Base-by-base conservation (phyloP, 1,140 invertebrate genomes). In the Drosophila auraria region DNA sequence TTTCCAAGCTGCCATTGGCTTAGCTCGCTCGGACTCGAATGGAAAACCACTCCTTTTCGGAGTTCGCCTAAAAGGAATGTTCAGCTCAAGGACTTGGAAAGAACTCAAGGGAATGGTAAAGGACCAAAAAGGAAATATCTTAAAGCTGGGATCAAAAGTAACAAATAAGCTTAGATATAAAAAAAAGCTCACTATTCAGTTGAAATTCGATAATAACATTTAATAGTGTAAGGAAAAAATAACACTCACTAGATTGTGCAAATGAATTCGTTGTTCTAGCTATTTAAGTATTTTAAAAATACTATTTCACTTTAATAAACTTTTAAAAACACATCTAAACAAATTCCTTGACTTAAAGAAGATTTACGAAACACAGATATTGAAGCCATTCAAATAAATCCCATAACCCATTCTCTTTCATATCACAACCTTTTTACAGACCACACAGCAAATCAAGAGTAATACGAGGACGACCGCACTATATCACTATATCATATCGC, bases 401-500 rank as follows among this genome's bases (percentile, higher is more conserved):
- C 2, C 11, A 15, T 56, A 9, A 1, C 33, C 42, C 12, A 36
- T 23, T 17, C 15, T 12, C 17, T 56, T 38, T 14, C 25, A 42
- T 30, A 38, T 66, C 27, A 27, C 17, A 68, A 12, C 38, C 54
- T 45, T 72, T 73, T 33, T 20, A 30, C 5, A 17, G 33, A 47
- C 12, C 27, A 66, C 64, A 53, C 60, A 23, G 63, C 49, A 68
- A 71, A 68, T 71, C 62, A 56, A 40, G 51, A 69, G 69, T 56
- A 71, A 40, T 25, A 71, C 14, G 45, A 38, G 38, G 36, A 49
- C 45, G 58, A 73, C 45, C 66, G 38, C 66, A 71, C 44, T 51
- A 49, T 62, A 68, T 49, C 59, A 68, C 57, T 68, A 60, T 51
- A 73, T 73, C 71, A 61, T 61, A 73, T 61, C 69, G 59, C 30